A percentile compares a stretch with the other conserved stretches of the same genome.
Conservation (phyloP, 2,888 invertebrate genomes). For the Drosophila subquinaria region DNA sequence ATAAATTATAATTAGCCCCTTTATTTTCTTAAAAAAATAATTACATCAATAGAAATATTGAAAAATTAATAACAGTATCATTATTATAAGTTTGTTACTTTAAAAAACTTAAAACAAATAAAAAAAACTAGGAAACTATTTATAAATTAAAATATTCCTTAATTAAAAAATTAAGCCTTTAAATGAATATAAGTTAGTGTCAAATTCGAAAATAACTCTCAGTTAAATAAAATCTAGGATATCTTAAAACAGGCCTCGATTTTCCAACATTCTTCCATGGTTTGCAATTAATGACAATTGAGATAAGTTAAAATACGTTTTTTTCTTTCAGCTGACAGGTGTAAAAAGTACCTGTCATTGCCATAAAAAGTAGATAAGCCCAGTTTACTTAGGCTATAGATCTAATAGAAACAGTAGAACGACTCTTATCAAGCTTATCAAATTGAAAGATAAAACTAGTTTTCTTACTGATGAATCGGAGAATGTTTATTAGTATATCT, state of each 20-base stretch:
- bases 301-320: slow-evolving; percentile 8
- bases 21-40: neutral
- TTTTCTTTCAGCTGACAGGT: slow-evolving; percentile 41
- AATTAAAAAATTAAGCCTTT: too few relatives aligned
- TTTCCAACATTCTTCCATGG: neutral
- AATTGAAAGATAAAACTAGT: neutral
- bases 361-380: slow-evolving; percentile 22
- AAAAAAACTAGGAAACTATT: neutral
- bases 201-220: neutral
- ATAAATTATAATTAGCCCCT: too few relatives aligned
- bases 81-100: neutral
- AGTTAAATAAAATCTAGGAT: neutral
- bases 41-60: neutral
- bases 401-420: neutral
- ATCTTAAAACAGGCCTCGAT: neutral
- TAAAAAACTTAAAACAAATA: neutral
- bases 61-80: neutral
- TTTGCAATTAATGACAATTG: neutral
- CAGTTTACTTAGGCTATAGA: neutral
- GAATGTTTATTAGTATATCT: neutral
- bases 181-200: neutral
- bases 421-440: slow-evolving; percentile 13
- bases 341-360: slow-evolving; percentile 14
- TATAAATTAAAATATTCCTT: neutral
- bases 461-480: neutral